These are phyloP conservation scores for Plebejus melissa DNA, from an alignment of 2,888 invertebrate species.

Conservation along the genomic window DNA sequence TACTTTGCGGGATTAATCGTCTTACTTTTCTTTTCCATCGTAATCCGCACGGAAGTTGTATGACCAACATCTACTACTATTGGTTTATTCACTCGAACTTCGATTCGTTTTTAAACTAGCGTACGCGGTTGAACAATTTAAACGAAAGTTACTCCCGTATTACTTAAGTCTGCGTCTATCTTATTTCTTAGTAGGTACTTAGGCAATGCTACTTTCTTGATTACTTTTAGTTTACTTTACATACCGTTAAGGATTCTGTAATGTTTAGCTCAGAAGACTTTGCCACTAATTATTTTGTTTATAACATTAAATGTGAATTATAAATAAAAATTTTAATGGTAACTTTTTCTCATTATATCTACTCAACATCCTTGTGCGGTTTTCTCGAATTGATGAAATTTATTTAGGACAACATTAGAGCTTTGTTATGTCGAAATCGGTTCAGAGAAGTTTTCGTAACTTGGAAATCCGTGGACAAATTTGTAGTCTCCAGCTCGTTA, in stretches of 20 bases:
- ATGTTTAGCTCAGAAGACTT: too few species aligned
- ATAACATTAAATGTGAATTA: background rate
- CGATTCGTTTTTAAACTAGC: constrained; percentile 29
- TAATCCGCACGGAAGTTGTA: constrained; percentile 74
- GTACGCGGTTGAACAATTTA: background rate
- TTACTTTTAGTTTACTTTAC: background rate
- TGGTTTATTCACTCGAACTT: constrained; percentile 40
- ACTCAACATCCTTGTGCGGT: background rate
- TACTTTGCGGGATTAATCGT: constrained; percentile 74
- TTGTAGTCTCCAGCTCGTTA: constrained; percentile 10
- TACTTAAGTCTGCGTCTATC: background rate
- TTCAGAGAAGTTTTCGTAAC: background rate
- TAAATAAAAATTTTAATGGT: background rate
- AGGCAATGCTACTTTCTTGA: background rate
- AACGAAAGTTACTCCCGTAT: background rate
- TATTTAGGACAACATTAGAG: background rate
- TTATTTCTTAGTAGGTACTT: background rate
- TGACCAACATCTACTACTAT: constrained; percentile 61
- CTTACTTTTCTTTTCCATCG: constrained; percentile 73
- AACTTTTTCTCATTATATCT: background rate
- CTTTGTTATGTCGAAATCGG: constrained; percentile 3
- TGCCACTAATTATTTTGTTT: too few species aligned
- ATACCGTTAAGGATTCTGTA: background rate
- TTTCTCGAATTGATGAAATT: background rate
- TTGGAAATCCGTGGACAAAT: constrained; percentile 1